Percentiles rank a stretch among this genome's conserved stretches.
phyloP scores from a whole-genome alignment of 2,888 invertebrate genomes.

The Rhagophthalmus giganteus region DNA sequence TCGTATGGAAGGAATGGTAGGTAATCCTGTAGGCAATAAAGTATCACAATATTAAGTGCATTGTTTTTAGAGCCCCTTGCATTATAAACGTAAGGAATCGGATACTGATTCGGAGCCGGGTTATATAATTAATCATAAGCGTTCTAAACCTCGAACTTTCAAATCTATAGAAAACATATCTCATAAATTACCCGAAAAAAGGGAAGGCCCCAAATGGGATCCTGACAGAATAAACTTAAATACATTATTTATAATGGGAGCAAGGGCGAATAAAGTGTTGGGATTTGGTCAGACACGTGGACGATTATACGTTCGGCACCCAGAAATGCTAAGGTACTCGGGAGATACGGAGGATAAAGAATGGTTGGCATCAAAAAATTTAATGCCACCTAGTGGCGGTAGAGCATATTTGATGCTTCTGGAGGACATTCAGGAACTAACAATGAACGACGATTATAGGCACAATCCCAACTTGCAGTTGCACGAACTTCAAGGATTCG shows the following conservation, averaged over 20 bases:
- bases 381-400: slow-evolving; percentile 77
- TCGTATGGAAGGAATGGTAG: slow-evolving; percentile 52
- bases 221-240: slow-evolving; percentile 70
- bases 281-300: slow-evolving; percentile 77
- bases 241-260: slow-evolving; percentile 80
- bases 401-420: slow-evolving; percentile 78
- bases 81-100: slow-evolving; percentile 66
- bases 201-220: slow-evolving; percentile 73
- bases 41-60: too few species aligned
- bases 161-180: slow-evolving; percentile 55
- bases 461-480: slow-evolving; percentile 66
- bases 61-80: slow-evolving; percentile 59
- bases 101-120: slow-evolving; percentile 67
- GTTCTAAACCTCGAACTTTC: slow-evolving; percentile 43
- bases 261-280: slow-evolving; percentile 72
- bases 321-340: slow-evolving; percentile 69
- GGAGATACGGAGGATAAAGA: slow-evolving; percentile 81
- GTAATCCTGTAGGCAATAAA: not conserved
- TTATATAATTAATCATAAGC: slow-evolving; percentile 51
- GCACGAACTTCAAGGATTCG: slow-evolving; percentile 73
- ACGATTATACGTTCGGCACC: slow-evolving; percentile 74
- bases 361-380: slow-evolving; percentile 75
- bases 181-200: slow-evolving; percentile 55
- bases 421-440: slow-evolving; percentile 76
- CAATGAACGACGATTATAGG: slow-evolving; percentile 72